Conservation (phyloP, 1,140 invertebrate species). For the Brachionus asplanchnoidis region DNA sequence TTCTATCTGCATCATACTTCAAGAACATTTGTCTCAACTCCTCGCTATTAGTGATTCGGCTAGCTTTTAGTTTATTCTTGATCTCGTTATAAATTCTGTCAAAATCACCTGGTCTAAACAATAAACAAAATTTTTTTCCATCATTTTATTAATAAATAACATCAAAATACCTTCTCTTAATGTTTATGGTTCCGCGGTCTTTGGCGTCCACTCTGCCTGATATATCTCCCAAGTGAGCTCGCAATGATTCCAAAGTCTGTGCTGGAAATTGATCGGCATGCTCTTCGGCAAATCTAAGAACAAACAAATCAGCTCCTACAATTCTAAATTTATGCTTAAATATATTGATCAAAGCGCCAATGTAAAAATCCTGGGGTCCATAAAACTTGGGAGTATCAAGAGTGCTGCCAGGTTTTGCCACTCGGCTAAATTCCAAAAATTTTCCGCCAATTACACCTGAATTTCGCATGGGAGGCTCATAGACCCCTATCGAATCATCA, state of each 20-base stretch:
- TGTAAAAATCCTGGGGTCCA: constrained; percentile 56
- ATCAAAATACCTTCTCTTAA: neutral
- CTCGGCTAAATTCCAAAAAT: constrained; percentile 55
- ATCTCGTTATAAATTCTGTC: constrained; percentile 46
- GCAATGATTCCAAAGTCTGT: constrained; percentile 42
- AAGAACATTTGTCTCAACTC: constrained; percentile 56
- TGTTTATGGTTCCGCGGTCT: neutral
- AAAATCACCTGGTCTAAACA: constrained; percentile 24
- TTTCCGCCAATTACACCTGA: constrained; percentile 56
- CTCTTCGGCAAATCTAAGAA: constrained; percentile 55
- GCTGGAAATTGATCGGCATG: constrained; percentile 52
- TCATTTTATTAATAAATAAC: neutral
- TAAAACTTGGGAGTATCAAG: constrained; percentile 53
- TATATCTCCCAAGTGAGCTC: constrained; percentile 28
- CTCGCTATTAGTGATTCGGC: constrained; percentile 54
- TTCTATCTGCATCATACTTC: constrained; percentile 51
- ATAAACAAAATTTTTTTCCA: neutral
- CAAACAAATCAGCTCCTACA: constrained; percentile 55
- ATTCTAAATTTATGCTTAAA: constrained; percentile 56
- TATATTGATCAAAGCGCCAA: constrained; percentile 54
- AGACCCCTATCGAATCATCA: constrained; percentile 57
- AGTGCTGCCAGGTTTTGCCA: constrained; percentile 52
- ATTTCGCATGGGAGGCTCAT: constrained; percentile 55
- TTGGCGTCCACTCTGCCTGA: constrained; percentile 32
- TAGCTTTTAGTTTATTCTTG: constrained; percentile 54